Percentiles rank a stretch among this genome's conserved stretches.
These are phyloP conservation scores for Loriculus beryllinus DNA, from an alignment of 2,797 vertebrate species.

Conservation along the genomic window DNA sequence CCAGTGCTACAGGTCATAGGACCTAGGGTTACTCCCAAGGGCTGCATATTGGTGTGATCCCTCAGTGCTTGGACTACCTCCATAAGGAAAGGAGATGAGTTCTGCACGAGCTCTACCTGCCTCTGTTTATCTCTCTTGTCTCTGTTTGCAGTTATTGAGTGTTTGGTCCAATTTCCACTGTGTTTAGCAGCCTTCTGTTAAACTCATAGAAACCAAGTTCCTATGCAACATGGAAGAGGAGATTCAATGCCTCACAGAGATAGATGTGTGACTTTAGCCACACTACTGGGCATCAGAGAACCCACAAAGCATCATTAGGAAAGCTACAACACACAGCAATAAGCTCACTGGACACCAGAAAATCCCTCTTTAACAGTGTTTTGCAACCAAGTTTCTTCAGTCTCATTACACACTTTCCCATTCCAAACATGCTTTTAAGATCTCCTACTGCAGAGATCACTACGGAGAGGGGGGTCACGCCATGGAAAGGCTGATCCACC, in stretches of 20 bases:
- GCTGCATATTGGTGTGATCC: not conserved
- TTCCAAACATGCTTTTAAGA: not conserved
- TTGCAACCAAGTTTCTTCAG: not conserved
- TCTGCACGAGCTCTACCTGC: fast-evolving
- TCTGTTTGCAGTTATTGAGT: not conserved
- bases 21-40: not conserved
- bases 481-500: not conserved
- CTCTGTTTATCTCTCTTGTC: not conserved
- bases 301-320: not conserved
- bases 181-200: fast-evolving
- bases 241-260: fast-evolving
- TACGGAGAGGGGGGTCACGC: fast-evolving
- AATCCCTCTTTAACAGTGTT: not conserved
- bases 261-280: not conserved
- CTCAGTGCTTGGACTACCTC: not conserved
- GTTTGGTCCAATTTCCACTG: not conserved
- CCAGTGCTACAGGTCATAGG: not conserved
- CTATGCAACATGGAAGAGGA: not conserved
- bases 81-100: not conserved
- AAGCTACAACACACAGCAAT: fast-evolving
- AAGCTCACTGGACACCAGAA: not conserved
- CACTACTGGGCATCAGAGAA: not conserved
- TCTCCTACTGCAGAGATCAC: not conserved
- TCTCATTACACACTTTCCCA: not conserved
- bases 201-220: not conserved